Conservation (phyloP, 2,113 vertebrate genomes). For the Egretta garzetta region DNA sequence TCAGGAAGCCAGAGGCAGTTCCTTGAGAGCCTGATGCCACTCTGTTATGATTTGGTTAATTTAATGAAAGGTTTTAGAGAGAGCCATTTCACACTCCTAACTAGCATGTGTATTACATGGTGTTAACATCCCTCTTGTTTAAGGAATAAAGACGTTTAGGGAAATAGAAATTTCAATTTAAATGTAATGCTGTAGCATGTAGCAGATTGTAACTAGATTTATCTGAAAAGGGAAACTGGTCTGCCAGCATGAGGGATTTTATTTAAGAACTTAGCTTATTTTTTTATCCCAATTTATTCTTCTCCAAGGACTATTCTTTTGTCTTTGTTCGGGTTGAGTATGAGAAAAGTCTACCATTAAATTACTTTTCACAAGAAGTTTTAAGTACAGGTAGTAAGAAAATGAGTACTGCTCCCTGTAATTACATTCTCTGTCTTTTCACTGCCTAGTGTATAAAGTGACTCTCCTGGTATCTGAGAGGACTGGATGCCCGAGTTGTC, state of each 20-base stretch:
- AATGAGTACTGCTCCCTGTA: background rate
- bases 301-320: background rate
- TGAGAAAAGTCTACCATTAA: background rate
- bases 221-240: slow-evolving; percentile 4
- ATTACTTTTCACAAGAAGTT: background rate
- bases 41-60: slow-evolving; percentile 9
- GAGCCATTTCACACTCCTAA: background rate
- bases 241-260: background rate
- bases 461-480: background rate
- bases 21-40: slow-evolving; percentile 34
- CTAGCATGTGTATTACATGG: background rate
- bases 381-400: background rate
- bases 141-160: background rate
- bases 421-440: background rate
- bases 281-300: slow-evolving; percentile 12
- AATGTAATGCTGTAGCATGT: background rate
- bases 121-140: background rate
- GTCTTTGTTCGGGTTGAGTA: background rate
- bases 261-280: background rate
- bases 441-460: background rate
- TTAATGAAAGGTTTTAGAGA: slow-evolving; percentile 8
- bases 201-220: background rate
- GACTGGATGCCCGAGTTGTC: background rate
- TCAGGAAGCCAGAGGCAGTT: slow-evolving; percentile 38
- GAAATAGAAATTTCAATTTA: background rate